These are phyloP conservation scores for Ophraella communa DNA, from an alignment of 2,888 invertebrate species.

Conservation along the genomic window DNA sequence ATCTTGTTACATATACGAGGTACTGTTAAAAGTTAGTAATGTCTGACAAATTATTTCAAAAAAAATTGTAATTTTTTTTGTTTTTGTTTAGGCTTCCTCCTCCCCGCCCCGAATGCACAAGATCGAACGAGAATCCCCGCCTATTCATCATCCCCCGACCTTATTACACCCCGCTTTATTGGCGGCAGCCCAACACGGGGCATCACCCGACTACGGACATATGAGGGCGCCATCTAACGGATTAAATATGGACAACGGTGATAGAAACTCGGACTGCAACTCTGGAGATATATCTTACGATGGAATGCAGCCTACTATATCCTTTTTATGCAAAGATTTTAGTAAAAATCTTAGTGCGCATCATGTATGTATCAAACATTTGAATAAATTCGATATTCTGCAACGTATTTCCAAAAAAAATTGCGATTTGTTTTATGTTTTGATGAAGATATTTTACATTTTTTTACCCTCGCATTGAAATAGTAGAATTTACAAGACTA, in stretches of 20 bases:
- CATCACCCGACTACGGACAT: conserved; percentile 81
- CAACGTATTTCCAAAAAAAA: not conserved
- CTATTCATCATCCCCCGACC: conserved; percentile 83
- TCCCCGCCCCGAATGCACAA: conserved; percentile 73
- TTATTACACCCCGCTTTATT: conserved; percentile 85
- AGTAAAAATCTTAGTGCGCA: conserved; percentile 52
- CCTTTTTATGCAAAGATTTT: conserved; percentile 74
- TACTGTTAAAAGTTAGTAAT: no score
- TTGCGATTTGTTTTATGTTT: conserved; percentile 30
- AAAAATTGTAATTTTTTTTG: no score
- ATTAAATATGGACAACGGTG: conserved; percentile 79
- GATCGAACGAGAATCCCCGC: conserved; percentile 81
- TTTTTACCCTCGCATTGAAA: not conserved
- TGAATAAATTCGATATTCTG: not conserved
- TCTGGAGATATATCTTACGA: conserved; percentile 90
- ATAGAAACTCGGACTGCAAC: conserved; percentile 89
- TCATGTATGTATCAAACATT: conserved; percentile 47
- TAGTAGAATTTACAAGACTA: not conserved
- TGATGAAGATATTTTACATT: no score
- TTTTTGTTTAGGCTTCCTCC: conserved; percentile 56
- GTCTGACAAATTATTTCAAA: no score
- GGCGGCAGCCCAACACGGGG: conserved; percentile 82
- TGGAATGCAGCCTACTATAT: conserved; percentile 94
- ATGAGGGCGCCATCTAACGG: conserved; percentile 64
- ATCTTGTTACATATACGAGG: no score